These are phyloP conservation scores for Ellobium chinense DNA, from an alignment of 2,888 invertebrate species.

Conservation along the genomic window DNA sequence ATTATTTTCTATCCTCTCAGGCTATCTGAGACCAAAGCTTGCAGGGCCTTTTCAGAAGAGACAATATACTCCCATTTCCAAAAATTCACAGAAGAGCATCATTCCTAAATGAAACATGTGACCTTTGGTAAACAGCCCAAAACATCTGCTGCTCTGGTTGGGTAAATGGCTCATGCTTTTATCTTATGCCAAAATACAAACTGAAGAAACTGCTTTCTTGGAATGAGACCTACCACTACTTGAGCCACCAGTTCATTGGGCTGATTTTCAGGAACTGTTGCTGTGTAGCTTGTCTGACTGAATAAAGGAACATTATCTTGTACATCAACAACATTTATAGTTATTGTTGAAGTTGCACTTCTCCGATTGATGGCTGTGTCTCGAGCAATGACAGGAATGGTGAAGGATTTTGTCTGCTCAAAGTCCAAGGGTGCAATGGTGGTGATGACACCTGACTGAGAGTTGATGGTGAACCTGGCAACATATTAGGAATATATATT, in stretches of 20 bases:
- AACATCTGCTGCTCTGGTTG: too few species aligned
- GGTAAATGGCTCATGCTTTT: too few species aligned
- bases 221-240: constrained; percentile 50
- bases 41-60: too few species aligned
- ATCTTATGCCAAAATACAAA: too few species aligned
- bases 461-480: constrained; percentile 62
- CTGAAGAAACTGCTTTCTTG: background rate
- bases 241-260: constrained; percentile 49
- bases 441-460: constrained; percentile 61
- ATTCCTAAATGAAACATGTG: too few species aligned
- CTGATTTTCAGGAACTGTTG: constrained; percentile 58
- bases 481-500: background rate
- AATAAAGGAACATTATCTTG: constrained; percentile 73
- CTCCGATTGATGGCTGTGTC: constrained; percentile 57
- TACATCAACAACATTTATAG: constrained; percentile 65
- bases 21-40: too few species aligned
- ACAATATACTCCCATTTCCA: too few species aligned
- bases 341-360: constrained; percentile 64
- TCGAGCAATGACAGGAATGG: constrained; percentile 60
- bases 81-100: too few species aligned
- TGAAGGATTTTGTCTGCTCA: constrained; percentile 55
- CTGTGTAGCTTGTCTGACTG: constrained; percentile 57
- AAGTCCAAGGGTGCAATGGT: constrained; percentile 60
- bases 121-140: too few species aligned
- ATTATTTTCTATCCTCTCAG: too few species aligned